Evolutionary conservation across 37 sponge, comb jelly and placozoan genomes (phyloP), one percentile per base, ranked within the genome.

Genomic region (Aplysina aerophoba): DNA sequence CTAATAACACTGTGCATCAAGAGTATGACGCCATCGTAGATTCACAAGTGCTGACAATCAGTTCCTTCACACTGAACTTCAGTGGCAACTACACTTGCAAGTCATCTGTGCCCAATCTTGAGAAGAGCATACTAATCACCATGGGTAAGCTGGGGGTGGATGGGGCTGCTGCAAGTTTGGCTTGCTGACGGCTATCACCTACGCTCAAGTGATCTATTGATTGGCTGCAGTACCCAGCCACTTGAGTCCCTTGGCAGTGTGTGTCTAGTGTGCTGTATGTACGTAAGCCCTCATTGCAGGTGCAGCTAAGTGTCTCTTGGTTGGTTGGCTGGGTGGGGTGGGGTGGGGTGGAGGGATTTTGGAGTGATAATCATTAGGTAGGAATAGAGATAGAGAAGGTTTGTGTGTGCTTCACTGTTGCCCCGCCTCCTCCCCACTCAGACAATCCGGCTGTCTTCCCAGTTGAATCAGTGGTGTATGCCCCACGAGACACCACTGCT

Each of bases 381-480:
- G 11, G 1, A 12, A 28, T 69, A 31, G 1, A 28, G 28, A 69
- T 69, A 35, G 19, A 31, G 4, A 28, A 31, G 6, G 11, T 3
- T 35, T 37, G 1, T 17, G 12, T 37, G 2, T 14, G 4, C 6
- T 2, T 17, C 20, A 4, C 4, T 5, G 6, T 3, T 33, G 73
- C 15, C 3, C 34, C 37, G 5, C 11, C 15, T 3, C 11, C 4
- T 15, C 44, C 21, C 25, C 53, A 39, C n/a, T 36, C 78, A 75
- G 78, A 75, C 25, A 75, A 75, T 25, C 78, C 78, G 1, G 78
- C 78, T 15, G 50, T 41, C 20, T 75, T 75, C 25, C 78, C 78
- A 0, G 78, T 40, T 19, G n/a, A 8, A 36, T 25, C 53, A 21
- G 78, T 75, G 4, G 53, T 75, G 44, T 75, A 15, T 75, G 78